Percentiles rank a stretch among this genome's conserved stretches.
Evolutionary conservation across 2,797 vertebrate genomes (phyloP).

Genomic region (Lateolabrax maculatus): DNA sequence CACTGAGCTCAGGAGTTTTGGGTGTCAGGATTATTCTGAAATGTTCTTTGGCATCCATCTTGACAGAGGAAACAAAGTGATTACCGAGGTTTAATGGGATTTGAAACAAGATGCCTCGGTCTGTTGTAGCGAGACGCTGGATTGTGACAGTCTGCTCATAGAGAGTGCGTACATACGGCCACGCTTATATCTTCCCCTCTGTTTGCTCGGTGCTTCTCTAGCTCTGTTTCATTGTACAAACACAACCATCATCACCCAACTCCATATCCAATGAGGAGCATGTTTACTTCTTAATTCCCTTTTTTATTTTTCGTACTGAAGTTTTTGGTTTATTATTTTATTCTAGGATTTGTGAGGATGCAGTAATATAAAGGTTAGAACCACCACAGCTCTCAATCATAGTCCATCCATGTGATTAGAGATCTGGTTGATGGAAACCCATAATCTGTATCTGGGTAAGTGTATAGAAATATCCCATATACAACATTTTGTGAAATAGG

Average conservation of each 20-base stretch:
- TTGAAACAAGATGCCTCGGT: slow-evolving; percentile 54
- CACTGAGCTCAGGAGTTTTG: slow-evolving; percentile 1
- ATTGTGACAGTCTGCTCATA: slow-evolving; percentile 24
- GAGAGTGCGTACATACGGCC: slow-evolving; percentile 15
- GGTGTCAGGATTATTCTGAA: slow-evolving; percentile 32
- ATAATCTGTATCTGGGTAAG: background rate
- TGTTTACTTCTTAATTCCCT: slow-evolving; percentile 14
- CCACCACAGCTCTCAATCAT: background rate
- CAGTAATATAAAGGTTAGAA: background rate
- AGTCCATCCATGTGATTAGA: background rate
- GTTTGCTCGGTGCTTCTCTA: slow-evolving; percentile 13
- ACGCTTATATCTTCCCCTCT: background rate
- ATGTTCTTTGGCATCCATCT: slow-evolving; percentile 36
- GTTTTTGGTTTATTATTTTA: background rate
- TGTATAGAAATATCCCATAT: background rate
- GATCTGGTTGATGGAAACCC: background rate
- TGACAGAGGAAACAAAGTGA: slow-evolving; percentile 50
- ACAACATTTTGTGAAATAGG: background rate
- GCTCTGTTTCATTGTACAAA: slow-evolving; percentile 5
- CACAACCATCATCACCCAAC: background rate
- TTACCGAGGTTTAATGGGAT: slow-evolving; percentile 54
- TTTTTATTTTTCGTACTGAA: background rate
- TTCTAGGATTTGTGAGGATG: background rate
- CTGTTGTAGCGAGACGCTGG: slow-evolving; percentile 18
- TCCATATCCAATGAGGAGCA: background rate